These are phyloP conservation scores for Alosa sapidissima DNA, from an alignment of 2,797 vertebrate genomes.

Conservation along the genomic window DNA sequence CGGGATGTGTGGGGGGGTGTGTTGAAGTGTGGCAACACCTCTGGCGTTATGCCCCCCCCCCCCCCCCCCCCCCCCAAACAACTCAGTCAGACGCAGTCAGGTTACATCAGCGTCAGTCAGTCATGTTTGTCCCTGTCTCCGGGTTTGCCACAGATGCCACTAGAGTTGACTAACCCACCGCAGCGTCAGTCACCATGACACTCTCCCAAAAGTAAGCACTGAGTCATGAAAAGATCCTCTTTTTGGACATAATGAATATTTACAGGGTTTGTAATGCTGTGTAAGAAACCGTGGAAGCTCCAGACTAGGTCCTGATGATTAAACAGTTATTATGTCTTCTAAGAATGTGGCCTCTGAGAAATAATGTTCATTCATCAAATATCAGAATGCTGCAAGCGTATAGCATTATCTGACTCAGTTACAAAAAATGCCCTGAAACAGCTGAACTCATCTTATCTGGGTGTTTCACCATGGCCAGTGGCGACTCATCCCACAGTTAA, in stretches of 20 bases:
- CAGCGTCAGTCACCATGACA: neutral
- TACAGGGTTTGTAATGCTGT: neutral
- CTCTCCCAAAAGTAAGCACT: neutral
- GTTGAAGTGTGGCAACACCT: neutral
- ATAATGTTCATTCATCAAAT: conserved; percentile 5
- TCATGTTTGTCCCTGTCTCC: neutral
- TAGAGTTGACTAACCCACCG: neutral
- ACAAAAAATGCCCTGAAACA: neutral
- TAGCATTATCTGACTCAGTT: conserved; percentile 2
- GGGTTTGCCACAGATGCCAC: neutral
- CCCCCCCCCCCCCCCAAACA: neutral
- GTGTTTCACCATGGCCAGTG: neutral
- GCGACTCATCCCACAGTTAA: neutral
- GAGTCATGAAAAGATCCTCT: neutral
- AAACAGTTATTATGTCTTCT: neutral
- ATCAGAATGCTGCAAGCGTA: neutral
- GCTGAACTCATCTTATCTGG: neutral
- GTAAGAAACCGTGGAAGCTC: neutral
- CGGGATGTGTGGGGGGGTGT: neutral
- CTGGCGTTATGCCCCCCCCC: neutral
- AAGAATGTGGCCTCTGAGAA: neutral
- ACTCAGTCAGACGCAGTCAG: neutral
- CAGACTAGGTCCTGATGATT: neutral
- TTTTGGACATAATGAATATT: neutral
- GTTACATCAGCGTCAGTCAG: conserved; percentile 2